These are phyloP conservation scores for Dryococelus australis DNA, from an alignment of 2,888 invertebrate genomes.

Conservation along the genomic window DNA sequence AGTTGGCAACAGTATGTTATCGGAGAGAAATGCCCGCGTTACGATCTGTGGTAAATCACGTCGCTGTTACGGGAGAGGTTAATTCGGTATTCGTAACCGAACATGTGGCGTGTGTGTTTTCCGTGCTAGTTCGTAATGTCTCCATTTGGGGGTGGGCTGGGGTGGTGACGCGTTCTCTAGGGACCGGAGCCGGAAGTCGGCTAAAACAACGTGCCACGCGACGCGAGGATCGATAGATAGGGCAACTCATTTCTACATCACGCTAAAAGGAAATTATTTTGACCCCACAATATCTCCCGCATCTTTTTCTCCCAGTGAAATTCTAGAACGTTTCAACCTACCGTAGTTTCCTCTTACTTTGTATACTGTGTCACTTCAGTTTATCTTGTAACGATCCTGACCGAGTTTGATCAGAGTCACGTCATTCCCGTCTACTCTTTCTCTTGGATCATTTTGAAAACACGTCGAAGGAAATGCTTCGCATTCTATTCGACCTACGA, in stretches of 20 bases:
- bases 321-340: too few species aligned
- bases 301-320: too few species aligned
- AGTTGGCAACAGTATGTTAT: too few species aligned
- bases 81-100: neutral
- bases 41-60: neutral
- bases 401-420: too few species aligned
- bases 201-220: neutral
- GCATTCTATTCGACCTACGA: too few species aligned
- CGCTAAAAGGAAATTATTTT: neutral
- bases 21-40: too few species aligned
- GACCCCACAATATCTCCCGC: neutral
- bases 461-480: too few species aligned
- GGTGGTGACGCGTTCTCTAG: neutral
- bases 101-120: neutral
- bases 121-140: conserved; percentile 16
- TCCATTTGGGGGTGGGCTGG: neutral
- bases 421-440: too few species aligned
- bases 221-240: neutral
- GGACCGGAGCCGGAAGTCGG: neutral
- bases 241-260: neutral
- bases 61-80: neutral
- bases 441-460: too few species aligned
- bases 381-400: too few species aligned
- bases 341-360: too few species aligned
- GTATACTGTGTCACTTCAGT: too few species aligned